Conservation (phyloP, 2,113 vertebrate species). For the Alexandromys fortis region DNA sequence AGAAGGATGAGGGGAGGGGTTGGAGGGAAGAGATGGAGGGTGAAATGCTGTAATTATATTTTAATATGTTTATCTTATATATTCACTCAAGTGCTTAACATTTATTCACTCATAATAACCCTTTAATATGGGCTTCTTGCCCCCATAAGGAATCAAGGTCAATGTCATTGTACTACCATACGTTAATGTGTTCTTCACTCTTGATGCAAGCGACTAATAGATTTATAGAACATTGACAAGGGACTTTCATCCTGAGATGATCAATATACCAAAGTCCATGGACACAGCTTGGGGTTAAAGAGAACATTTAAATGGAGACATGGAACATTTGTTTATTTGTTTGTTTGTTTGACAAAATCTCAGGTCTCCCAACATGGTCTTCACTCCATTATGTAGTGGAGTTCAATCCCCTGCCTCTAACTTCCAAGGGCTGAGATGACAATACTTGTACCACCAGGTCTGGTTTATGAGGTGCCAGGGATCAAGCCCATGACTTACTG, state of each 20-base stretch:
- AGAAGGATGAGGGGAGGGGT: not conserved
- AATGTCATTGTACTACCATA: not conserved
- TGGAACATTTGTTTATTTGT: not conserved
- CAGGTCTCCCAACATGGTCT: not conserved
- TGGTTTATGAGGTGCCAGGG: not conserved
- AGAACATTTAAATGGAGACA: not conserved
- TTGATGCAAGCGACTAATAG: not conserved
- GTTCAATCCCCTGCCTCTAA: not conserved
- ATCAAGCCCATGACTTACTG: not conserved
- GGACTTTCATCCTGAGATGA: not conserved
- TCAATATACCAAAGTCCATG: rapidly evolving
- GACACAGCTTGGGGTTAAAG: not conserved
- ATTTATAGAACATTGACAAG: not conserved
- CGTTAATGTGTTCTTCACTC: not conserved
- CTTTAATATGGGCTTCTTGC: not conserved
- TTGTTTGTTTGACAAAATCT: not conserved
- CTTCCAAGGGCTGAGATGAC: not conserved
- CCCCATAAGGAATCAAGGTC: not conserved
- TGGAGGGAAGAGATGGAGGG: not conserved
- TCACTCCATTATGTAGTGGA: not conserved
- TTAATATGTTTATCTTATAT: not conserved
- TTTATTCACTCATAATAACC: not conserved
- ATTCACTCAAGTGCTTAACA: not conserved
- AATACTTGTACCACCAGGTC: not conserved
- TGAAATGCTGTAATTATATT: not conserved